A percentile compares a stretch with the other conserved stretches of the same genome.
Conservation (phyloP, 2,113 vertebrate genomes). For the Tenrec ecaudatus region DNA sequence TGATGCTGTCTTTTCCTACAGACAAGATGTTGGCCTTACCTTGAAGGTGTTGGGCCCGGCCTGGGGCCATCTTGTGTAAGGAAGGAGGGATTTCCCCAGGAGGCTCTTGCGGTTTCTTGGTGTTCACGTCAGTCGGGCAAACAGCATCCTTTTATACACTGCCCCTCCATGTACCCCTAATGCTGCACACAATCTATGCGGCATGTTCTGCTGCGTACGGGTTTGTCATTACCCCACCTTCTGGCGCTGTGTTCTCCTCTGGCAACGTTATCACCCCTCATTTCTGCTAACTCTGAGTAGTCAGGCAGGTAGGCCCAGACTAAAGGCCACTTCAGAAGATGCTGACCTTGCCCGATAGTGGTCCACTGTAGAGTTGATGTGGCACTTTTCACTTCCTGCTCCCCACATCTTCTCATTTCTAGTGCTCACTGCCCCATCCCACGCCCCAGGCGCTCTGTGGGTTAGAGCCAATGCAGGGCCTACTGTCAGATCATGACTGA, state of each 20-base stretch:
- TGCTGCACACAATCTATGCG: neutral
- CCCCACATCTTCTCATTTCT: too few relatives aligned
- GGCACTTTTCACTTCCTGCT: fast-evolving
- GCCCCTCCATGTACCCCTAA: neutral
- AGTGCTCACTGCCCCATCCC: fast-evolving
- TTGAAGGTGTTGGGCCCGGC: neutral
- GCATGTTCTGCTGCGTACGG: fast-evolving
- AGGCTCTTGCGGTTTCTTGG: neutral
- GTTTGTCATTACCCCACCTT: neutral
- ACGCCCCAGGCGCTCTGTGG: neutral
- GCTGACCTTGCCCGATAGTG: neutral
- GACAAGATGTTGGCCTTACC: conserved; percentile 61
- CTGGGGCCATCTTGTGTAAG: neutral
- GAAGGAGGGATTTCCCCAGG: neutral
- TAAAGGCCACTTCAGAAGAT: neutral
- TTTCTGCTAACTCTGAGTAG: neutral
- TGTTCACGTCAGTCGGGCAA: too few relatives aligned
- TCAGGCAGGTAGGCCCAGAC: neutral
- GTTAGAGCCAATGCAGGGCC: neutral
- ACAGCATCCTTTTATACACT: too few relatives aligned
- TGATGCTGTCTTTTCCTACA: conserved; percentile 74
- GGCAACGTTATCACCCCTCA: neutral
- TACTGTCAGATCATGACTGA: neutral
- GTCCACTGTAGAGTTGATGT: neutral
- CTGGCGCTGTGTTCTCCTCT: fast-evolving